Evolutionary conservation across 2,797 vertebrate genomes (phyloP).

Genomic region (Myripristis murdjan): DNA sequence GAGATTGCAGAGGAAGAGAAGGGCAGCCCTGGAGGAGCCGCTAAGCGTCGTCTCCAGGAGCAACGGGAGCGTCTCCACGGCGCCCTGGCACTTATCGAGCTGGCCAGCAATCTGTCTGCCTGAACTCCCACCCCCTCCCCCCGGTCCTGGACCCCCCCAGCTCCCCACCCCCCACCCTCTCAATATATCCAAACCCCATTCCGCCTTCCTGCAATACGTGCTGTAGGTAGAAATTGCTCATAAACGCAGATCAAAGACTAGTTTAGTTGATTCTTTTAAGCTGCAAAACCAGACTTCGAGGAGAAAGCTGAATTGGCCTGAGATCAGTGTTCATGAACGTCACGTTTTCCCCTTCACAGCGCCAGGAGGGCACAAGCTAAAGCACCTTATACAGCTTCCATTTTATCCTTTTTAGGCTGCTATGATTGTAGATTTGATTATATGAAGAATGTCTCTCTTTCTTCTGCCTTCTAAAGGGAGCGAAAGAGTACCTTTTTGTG

Average conservation of each 20-base stretch:
- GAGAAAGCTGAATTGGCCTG: slow-evolving; percentile 48
- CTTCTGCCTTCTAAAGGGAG: slow-evolving; percentile 79
- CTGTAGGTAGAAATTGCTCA: slow-evolving; percentile 67
- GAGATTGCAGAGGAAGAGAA: slow-evolving; percentile 89
- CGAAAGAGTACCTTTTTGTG: slow-evolving; percentile 79
- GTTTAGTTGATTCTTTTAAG: slow-evolving; percentile 57
- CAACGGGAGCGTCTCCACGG: slow-evolving; percentile 96
- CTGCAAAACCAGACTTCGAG: slow-evolving; percentile 59
- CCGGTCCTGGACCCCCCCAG: slow-evolving; percentile 35
- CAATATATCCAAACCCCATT: slow-evolving; percentile 45
- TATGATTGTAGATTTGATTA: slow-evolving; percentile 94
- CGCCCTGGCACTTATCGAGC: slow-evolving; percentile 96
- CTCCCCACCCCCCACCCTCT: neutral
- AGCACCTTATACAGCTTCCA: slow-evolving; percentile 97
- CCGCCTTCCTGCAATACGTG: slow-evolving; percentile 73
- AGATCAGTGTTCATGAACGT: slow-evolving; percentile 68
- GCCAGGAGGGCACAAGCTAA: slow-evolving; percentile 90
- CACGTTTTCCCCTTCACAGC: slow-evolving; percentile 51
- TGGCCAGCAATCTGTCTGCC: slow-evolving; percentile 94
- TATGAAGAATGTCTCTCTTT: slow-evolving; percentile 97
- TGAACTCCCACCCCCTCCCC: slow-evolving; percentile 72
- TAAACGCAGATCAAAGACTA: slow-evolving; percentile 65
- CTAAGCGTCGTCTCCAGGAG: slow-evolving; percentile 92
- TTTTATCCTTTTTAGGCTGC: slow-evolving; percentile 96
- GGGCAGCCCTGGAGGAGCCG: slow-evolving; percentile 81